These are phyloP conservation scores for Nematostella vectensis DNA, from an alignment of 92 coral and sea anemone genomes.

Conservation along the genomic window DNA sequence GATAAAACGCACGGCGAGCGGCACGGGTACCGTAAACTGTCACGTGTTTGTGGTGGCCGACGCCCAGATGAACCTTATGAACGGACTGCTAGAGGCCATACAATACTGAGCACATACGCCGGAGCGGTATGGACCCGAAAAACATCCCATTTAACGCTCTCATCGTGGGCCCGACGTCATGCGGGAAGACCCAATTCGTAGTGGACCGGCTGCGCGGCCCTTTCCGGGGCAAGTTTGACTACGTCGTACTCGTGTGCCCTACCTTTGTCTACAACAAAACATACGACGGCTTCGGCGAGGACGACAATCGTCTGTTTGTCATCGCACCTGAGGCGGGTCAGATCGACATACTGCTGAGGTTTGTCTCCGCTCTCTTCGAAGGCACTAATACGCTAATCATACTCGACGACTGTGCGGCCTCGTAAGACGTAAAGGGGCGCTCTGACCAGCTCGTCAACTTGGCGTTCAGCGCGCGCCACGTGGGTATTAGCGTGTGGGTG, in stretches of 20 bases:
- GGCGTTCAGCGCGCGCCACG: constrained; percentile 6
- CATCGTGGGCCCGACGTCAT: constrained; percentile 21
- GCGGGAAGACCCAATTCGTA: constrained; percentile 17
- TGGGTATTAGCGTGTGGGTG: constrained; percentile 10
- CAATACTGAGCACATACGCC: constrained; percentile 1
- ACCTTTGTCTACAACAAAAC: constrained; percentile 13
- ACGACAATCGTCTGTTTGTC: constrained; percentile 15
- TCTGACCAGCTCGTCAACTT: constrained; percentile 7
- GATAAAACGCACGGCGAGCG: constrained; percentile 13
- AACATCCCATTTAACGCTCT: constrained; percentile 11
- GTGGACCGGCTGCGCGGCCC: constrained; percentile 25
- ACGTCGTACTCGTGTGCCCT: constrained; percentile 22
- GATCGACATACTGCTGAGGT: neutral
- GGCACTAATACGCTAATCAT: constrained; percentile 12
- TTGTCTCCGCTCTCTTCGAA: constrained; percentile 4
- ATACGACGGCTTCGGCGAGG: constrained; percentile 10
- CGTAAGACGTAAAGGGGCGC: constrained; percentile 12
- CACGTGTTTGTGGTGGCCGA: constrained; percentile 10
- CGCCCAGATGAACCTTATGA: constrained; percentile 11
- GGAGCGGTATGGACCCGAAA: constrained; percentile 2
- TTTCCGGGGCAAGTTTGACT: constrained; percentile 12
- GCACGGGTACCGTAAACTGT: constrained; percentile 17
- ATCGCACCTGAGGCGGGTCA: constrained; percentile 2
- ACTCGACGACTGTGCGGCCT: constrained; percentile 27
- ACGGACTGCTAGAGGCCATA: constrained; percentile 14